A percentile compares a stretch with the other conserved stretches of the same genome.
These are phyloP conservation scores for Eospalax fontanierii DNA, from an alignment of 2,797 vertebrate genomes.

Conservation along the genomic window DNA sequence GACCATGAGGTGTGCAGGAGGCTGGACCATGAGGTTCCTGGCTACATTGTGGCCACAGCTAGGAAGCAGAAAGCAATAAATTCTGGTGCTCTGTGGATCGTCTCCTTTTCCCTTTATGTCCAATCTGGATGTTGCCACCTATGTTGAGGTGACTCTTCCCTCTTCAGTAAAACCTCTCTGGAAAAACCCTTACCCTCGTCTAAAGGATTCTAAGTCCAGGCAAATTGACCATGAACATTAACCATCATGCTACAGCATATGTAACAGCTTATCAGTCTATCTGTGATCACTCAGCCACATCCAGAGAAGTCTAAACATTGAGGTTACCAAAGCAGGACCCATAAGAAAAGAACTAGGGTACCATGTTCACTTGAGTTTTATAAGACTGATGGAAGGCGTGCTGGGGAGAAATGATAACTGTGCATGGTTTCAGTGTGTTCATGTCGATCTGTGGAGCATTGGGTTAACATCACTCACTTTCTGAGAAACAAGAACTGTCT, in stretches of 20 bases:
- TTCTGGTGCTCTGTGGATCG: neutral
- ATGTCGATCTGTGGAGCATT: neutral
- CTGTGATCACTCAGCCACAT: neutral
- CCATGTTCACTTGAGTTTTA: neutral
- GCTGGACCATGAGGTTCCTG: neutral
- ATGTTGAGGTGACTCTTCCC: neutral
- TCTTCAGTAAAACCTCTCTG: neutral
- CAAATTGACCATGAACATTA: neutral
- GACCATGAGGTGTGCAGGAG: neutral
- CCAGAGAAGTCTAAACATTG: neutral
- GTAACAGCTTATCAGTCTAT: neutral
- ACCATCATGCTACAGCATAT: neutral
- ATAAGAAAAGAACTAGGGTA: neutral
- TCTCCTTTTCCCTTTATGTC: neutral
- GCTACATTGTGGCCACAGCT: neutral
- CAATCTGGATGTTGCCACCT: neutral
- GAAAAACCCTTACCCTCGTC: neutral
- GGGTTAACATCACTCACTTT: neutral
- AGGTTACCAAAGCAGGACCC: neutral
- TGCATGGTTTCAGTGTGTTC: neutral
- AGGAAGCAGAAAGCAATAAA: neutral
- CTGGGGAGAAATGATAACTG: neutral
- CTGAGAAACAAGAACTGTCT: no score
- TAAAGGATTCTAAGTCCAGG: neutral
- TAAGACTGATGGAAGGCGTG: neutral